These are phyloP conservation scores for Cotesia congregata DNA, from an alignment of 2,888 invertebrate species.

Conservation along the genomic window DNA sequence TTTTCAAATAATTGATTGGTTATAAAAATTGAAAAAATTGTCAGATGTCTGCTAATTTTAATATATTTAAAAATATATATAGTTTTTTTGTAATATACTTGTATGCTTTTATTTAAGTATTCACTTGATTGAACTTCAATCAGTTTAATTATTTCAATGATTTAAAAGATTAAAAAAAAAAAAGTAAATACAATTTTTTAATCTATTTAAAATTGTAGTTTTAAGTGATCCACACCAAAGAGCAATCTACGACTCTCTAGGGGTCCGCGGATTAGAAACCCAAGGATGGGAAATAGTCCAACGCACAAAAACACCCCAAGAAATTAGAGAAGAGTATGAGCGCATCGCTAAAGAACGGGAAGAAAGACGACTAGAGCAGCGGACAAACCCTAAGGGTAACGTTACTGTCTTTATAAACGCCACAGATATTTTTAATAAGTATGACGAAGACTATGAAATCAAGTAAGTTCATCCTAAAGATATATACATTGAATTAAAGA, in stretches of 20 bases:
- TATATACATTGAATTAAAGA: too few relatives aligned
- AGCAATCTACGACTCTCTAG: slow-evolving; percentile 91
- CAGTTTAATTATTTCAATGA: too few relatives aligned
- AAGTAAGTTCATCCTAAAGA: slow-evolving; percentile 58
- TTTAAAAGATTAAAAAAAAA: too few relatives aligned
- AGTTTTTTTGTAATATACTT: too few relatives aligned
- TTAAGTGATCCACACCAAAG: slow-evolving; percentile 92
- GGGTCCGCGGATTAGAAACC: slow-evolving; percentile 88
- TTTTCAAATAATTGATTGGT: too few relatives aligned
- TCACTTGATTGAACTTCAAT: too few relatives aligned
- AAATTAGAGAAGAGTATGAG: slow-evolving; percentile 97
- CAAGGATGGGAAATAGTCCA: slow-evolving; percentile 97
- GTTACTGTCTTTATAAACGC: slow-evolving; percentile 92
- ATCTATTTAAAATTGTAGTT: slow-evolving; percentile 72
- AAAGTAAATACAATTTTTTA: too few relatives aligned
- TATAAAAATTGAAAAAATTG: too few relatives aligned
- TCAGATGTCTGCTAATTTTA: too few relatives aligned
- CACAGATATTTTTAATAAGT: slow-evolving; percentile 90
- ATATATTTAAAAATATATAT: too few relatives aligned
- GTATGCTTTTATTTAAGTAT: too few relatives aligned
- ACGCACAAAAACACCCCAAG: slow-evolving; percentile 91
- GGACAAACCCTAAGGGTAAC: slow-evolving; percentile 92
- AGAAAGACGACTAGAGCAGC: slow-evolving; percentile 87
- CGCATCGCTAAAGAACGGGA: slow-evolving; percentile 87
- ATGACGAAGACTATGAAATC: slow-evolving; percentile 81